Conservation (phyloP, 1,140 invertebrate species). For the Mylabris phalerata region DNA sequence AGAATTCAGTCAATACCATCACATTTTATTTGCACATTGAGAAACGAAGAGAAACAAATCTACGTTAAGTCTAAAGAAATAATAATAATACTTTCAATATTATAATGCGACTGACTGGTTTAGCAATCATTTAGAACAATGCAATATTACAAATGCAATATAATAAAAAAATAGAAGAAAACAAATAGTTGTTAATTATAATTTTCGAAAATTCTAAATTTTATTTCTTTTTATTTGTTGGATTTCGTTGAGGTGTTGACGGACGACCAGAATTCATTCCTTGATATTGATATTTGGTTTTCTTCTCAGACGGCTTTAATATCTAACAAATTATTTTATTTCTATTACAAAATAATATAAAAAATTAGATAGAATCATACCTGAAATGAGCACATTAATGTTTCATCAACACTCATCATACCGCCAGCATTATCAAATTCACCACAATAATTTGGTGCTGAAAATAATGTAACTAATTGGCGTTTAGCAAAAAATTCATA, state of each 20-base stretch:
- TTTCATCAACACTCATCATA: constrained; percentile 99
- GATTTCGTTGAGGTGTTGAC: constrained; percentile 79
- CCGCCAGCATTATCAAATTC: constrained; percentile 75
- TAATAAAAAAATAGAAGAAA: constrained; percentile 6
- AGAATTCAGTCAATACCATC: too few species aligned
- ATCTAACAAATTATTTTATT: constrained; percentile 57
- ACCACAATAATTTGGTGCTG: constrained; percentile 81
- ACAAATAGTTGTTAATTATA: not conserved
- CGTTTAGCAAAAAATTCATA: constrained; percentile 65
- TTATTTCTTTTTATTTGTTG: constrained; percentile 72
- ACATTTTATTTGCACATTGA: too few species aligned
- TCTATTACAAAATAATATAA: not conserved
- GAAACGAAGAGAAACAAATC: constrained; percentile 13
- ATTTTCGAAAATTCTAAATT: not conserved
- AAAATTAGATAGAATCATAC: constrained; percentile 18
- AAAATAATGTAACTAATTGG: constrained; percentile 88
- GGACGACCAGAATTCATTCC: constrained; percentile 74
- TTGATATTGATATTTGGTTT: constrained; percentile 97
- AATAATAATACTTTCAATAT: constrained; percentile 10
- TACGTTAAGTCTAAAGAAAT: constrained; percentile 15
- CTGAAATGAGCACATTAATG: constrained; percentile 95
- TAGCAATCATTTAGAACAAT: constrained; percentile 9
- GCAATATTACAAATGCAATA: constrained; percentile 17
- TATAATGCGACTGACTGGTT: constrained; percentile 12
- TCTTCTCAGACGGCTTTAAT: constrained; percentile 97